phyloP scores from a whole-genome alignment of 2,888 invertebrate genomes.

The Opisthograptis luteolata region DNA sequence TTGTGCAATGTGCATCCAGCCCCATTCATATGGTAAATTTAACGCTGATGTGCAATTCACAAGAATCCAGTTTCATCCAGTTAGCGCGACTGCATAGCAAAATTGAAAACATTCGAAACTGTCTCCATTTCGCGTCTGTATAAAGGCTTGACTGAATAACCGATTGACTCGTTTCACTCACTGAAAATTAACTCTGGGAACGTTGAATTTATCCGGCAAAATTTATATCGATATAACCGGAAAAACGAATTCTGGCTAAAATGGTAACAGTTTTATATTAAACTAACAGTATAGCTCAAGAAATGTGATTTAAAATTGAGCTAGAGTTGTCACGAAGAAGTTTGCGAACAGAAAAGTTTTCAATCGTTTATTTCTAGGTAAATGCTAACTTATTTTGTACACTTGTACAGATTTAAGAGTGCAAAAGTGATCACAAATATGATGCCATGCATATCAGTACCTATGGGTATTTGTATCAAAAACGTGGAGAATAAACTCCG shows the following conservation, averaged over 20 bases:
- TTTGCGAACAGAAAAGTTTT: background rate
- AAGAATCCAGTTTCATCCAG: background rate
- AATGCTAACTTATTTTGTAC: background rate
- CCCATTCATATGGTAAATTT: too few relatives aligned
- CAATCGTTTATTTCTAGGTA: background rate
- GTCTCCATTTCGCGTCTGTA: conserved; percentile 1
- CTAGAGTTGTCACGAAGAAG: background rate
- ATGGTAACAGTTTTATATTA: too few relatives aligned
- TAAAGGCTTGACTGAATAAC: conserved; percentile 13
- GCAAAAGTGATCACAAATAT: background rate
- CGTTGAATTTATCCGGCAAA: background rate
- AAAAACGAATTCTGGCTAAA: too few relatives aligned
- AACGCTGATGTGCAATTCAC: background rate
- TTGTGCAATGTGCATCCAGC: too few relatives aligned
- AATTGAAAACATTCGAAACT: conserved; percentile 9
- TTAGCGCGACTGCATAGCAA: background rate
- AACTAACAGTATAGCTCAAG: too few relatives aligned
- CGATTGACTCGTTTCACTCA: conserved; percentile 16
- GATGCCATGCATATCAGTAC: background rate
- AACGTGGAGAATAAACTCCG: conserved; percentile 5
- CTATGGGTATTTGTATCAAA: conserved; percentile 3
- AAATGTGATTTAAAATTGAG: too few relatives aligned
- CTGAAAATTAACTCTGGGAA: conserved; percentile 8
- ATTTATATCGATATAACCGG: background rate
- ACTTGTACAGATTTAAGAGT: background rate